Evolutionary conservation across 2,797 vertebrate genomes (phyloP), one percentile per base, ranked within the genome.

Genomic region (Liasis olivaceus): DNA sequence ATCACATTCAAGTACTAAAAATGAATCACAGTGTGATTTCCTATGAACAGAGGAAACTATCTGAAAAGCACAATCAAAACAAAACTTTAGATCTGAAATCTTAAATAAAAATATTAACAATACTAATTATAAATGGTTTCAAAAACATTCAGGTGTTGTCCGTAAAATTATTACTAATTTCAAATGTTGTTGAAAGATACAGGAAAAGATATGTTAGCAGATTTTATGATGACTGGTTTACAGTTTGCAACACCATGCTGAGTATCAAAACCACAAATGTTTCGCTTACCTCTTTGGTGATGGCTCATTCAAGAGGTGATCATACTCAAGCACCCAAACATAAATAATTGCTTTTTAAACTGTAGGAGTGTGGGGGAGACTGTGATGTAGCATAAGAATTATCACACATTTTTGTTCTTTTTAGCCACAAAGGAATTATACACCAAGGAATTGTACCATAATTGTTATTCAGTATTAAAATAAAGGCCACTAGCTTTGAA

Each of bases 91-190:
- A 63, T 72, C 85, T 96, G 47, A 9, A 63, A 2, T 60, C 62
- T 87, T 90, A 90, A 96, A 56, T 17, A 95, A 64, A 20, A 89
- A n/a, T 66, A 96, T 84, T 26, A 1, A 2, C 84, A 93, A 92
- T 42, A 90, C 95, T 31, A 93, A 42, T 17, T 91, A 87, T 20
- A 92, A 62, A 17, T 86, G 56, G 51, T 94, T 87, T 42, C 28
- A 77, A 72, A 91, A 64, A 59, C 60, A 66, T 56, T 89, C 26
- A 92, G 17, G 42, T 93, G 51, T 92, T 85, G 91, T 89, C 56
- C 1, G 0, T 26, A 92, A 95, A 22, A 95, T 90, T 93, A 95
- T 92, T 28, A 12, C 28, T 54, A 89, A 94, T 87, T 31, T 22
- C 66, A 95, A 85, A 62, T 2, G 90, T 63, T n/a, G 89, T 9